Conservation (phyloP, 1,140 invertebrate species). For the Whitmania pigra region DNA sequence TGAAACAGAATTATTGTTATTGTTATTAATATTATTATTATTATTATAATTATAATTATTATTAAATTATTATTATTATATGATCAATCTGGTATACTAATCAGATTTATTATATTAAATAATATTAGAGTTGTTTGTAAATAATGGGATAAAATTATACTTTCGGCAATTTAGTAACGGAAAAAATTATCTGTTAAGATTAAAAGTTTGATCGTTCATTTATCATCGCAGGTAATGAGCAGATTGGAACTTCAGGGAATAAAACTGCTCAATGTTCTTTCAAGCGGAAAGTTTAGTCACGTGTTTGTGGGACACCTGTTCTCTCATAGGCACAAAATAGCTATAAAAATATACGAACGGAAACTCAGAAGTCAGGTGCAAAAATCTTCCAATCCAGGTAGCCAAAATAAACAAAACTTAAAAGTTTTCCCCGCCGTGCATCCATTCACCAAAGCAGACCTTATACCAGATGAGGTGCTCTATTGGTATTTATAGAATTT, state of each 20-base stretch:
- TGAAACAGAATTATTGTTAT: background rate
- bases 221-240: background rate
- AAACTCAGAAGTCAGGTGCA: slow-evolving; percentile 6
- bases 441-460: background rate
- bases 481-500: background rate
- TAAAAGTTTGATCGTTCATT: too few relatives aligned
- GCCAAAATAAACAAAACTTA: too few relatives aligned
- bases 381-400: background rate
- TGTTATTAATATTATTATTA: background rate
- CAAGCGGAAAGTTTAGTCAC: slow-evolving; percentile 14
- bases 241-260: slow-evolving; percentile 5
- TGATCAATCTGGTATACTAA: too few relatives aligned
- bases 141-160: too few relatives aligned
- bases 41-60: background rate
- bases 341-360: slow-evolving; percentile 11
- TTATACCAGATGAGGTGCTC: background rate
- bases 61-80: too few relatives aligned
- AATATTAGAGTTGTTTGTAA: too few relatives aligned
- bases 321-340: slow-evolving; percentile 3
- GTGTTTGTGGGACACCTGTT: slow-evolving; percentile 8
- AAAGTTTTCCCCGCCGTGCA: too few relatives aligned
- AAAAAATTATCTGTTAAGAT: too few relatives aligned
- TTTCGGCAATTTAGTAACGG: too few relatives aligned
- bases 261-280: slow-evolving; percentile 3
- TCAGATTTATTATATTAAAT: too few relatives aligned